These are phyloP conservation scores for Pocota personata DNA, from an alignment of 2,888 invertebrate genomes.

Conservation along the genomic window DNA sequence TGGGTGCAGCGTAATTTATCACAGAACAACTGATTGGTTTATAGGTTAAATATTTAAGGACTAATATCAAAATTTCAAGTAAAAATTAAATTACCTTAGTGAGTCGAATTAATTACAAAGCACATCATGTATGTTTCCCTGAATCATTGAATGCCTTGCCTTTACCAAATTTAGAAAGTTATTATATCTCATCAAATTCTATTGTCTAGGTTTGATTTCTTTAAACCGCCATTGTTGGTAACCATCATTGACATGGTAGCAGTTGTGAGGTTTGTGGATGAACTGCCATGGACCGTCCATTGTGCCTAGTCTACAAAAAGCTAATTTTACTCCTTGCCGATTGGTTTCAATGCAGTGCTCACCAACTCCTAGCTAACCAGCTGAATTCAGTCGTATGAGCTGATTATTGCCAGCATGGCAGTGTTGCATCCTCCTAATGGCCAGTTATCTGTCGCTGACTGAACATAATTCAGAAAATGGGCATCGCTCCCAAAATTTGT, in stretches of 20 bases:
- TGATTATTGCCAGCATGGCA: slow-evolving; percentile 98
- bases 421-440: slow-evolving; percentile 93
- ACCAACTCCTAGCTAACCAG: slow-evolving; percentile 97
- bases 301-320: slow-evolving; percentile 95
- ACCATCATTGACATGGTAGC: slow-evolving; percentile 93
- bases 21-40: too few relatives aligned
- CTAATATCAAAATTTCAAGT: not conserved
- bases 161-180: slow-evolving; percentile 23
- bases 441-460: slow-evolving; percentile 91
- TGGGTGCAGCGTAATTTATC: too few relatives aligned
- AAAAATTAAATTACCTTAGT: not conserved
- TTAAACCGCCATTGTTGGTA: slow-evolving; percentile 95
- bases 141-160: not conserved
- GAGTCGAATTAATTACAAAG: not conserved
- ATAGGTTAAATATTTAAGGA: too few relatives aligned
- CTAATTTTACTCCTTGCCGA: slow-evolving; percentile 92
- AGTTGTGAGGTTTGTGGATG: too few relatives aligned
- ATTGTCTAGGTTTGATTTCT: slow-evolving; percentile 88
- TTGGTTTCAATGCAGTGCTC: slow-evolving; percentile 98
- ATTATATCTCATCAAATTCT: too few relatives aligned
- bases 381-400: slow-evolving; percentile 94
- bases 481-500: too few relatives aligned
- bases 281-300: slow-evolving; percentile 98
- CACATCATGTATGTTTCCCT: too few relatives aligned
- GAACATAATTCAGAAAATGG: slow-evolving; percentile 94